Evolutionary conservation across 2,888 invertebrate species (phyloP).

Genomic region (Nasonia oneida): DNA sequence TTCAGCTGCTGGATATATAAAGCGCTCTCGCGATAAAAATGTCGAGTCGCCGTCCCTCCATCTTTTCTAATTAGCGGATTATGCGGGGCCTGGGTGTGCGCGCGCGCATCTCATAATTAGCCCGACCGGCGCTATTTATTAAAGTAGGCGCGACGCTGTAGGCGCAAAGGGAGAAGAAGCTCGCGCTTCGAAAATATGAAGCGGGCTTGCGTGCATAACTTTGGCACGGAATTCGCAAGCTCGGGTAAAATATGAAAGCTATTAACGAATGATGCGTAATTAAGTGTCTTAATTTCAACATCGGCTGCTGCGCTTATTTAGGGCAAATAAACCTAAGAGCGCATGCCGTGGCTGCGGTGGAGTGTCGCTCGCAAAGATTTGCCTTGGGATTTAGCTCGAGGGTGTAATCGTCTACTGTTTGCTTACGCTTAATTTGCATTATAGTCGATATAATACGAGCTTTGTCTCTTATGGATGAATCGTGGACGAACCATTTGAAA

Average conservation of each 20-base stretch:
- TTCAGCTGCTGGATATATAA: neutral
- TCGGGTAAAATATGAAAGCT: constrained; percentile 40
- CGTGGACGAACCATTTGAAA: neutral
- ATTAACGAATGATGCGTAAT: constrained; percentile 56
- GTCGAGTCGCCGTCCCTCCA: constrained; percentile 54
- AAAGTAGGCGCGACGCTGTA: neutral
- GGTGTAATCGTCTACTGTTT: constrained; percentile 3
- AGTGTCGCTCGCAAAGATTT: constrained; percentile 46
- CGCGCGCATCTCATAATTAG: constrained; percentile 48
- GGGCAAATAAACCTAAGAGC: constrained; percentile 34
- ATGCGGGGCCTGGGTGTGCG: constrained; percentile 31
- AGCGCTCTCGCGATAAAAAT: constrained; percentile 53
- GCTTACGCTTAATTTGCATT: neutral
- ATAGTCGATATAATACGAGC: neutral
- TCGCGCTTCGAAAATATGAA: constrained; percentile 52
- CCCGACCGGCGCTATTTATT: constrained; percentile 44
- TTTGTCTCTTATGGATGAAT: neutral
- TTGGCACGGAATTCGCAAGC: constrained; percentile 43
- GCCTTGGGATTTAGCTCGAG: constrained; percentile 8
- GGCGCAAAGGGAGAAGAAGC: constrained; percentile 11
- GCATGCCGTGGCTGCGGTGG: neutral
- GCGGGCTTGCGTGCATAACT: constrained; percentile 15
- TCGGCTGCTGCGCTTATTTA: constrained; percentile 11
- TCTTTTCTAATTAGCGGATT: constrained; percentile 65
- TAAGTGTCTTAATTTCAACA: constrained; percentile 44